Evolutionary conservation across 2,113 vertebrate genomes (phyloP), one percentile per base, ranked within the genome.

Genomic region (Microtus pennsylvanicus): DNA sequence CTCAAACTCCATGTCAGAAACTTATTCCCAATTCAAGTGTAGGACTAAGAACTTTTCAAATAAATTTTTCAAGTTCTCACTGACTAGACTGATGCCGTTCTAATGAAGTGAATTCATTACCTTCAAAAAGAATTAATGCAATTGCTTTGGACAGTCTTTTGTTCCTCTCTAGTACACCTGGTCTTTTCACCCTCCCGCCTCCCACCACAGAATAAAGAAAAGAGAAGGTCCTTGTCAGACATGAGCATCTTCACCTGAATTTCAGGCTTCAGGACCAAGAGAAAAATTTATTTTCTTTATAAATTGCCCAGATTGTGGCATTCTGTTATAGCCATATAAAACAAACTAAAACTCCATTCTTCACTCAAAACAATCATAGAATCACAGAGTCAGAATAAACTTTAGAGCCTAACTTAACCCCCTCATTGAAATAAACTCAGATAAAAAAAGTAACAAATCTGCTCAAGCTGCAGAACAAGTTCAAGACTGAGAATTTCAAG

Each of bases 311-410:
- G 61, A 38, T 38, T 67, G 38, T 21, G 26, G 16, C 28, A 47
- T 47, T 83, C 81, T 47, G 21, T 67, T 85, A 47, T 47, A 21
- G 61, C 14, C 30, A 42, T 38, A 76, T 45, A 30, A 9, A 28
- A 16, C 13, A 92, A 42, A 93, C 12, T 16, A 61, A 83, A 83
- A 17, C 8, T 42, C 81, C 81, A 83, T 9, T 83, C 52, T 82
- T 83, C 11, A 96, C 19, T 45, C 38, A 45, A 85, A 65, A 65
- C 85, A 88, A 82, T 82, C 61, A 92, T 8, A 95, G 38, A 85
- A 90, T 85, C 74, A 82, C 7, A 87, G 4, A 77, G 11, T 74
- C 89, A 94, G 50, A 80, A 95, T 72, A 90, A 70, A 95, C 86
- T 92, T 93, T 69, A 76, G 38, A 69, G 47, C 24, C 47, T 33